Base-by-base conservation (phyloP, 2,113 vertebrate genomes). In the Malaclemys terrapin region DNA sequence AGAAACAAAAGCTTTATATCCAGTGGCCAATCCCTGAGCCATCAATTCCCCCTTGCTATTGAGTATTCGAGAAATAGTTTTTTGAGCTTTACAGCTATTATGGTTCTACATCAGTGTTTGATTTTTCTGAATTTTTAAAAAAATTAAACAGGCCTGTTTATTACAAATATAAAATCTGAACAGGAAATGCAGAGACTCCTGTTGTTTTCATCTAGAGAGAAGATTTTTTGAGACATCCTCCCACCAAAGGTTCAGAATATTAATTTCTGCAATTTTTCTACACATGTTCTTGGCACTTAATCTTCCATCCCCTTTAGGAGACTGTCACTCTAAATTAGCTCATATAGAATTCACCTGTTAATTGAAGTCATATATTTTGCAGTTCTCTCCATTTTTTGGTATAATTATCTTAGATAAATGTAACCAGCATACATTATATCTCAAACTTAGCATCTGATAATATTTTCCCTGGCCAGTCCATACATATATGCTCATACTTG, bases 351-450 rank as follows among this genome's bases (percentile, higher is more conserved):
- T 49, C 27, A 50, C 19, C 24, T 19, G 31, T 50, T 85, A 72
- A 72, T 85, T 85, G 49, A 81, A 81, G 49, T 52, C 22, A 10
- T 81, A 12, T 53, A 81, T 81, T 53, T 81, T 81, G 50, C 22
- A n/a, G 9, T 52, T 35, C 25, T 52, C 82, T 84, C 20, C 5
- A 83, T 57, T 20, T 72, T 17, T 20, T 19, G 17, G 62, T 38
- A 72, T 54, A 85, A 85, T 52, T 72, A 85, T 53, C 35, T 4
- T n/a, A 62, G 13, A 17, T 38, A n/a, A 69, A 42, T 19, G 14
- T 42, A 82, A 76, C 42, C 69, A 85, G 42, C 52, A 53, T 0
- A 0, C 2, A 72, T 45, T 0, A 0, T 1, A 0, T 42, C 17
- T 35, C 80, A 47, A 25, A 50, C 38, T 91, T 76, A 47, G 20